Evolutionary conservation across 2,888 invertebrate species (phyloP).

Genomic region (Macrostomum cliftonense): DNA sequence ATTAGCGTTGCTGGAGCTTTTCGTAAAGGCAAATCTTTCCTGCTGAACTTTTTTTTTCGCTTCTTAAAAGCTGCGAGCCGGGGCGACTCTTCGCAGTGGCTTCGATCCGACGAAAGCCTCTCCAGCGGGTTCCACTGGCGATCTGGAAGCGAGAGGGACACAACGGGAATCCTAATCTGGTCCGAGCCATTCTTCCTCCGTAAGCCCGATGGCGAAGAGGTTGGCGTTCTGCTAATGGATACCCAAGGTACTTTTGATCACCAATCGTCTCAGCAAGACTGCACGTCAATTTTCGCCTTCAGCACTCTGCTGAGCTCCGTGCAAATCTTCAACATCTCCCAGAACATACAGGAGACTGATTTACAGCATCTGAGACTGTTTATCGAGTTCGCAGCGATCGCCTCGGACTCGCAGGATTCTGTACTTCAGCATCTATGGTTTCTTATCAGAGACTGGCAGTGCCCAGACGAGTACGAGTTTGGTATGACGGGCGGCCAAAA

Average conservation of each 20-base stretch:
- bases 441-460: constrained; percentile 65
- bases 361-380: constrained; percentile 75
- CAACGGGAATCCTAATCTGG: constrained; percentile 89
- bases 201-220: constrained; percentile 42
- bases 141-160: constrained; percentile 83
- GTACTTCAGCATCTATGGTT: constrained; percentile 43
- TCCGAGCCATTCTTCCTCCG: constrained; percentile 60
- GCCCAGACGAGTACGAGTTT: constrained; percentile 74
- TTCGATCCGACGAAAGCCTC: constrained; percentile 55
- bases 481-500: constrained; percentile 70
- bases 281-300: constrained; percentile 89
- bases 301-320: constrained; percentile 95
- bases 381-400: constrained; percentile 90
- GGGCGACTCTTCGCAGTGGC: constrained; percentile 47
- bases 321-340: constrained; percentile 69
- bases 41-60: constrained; percentile 83
- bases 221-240: constrained; percentile 73
- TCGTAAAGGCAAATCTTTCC: constrained; percentile 88
- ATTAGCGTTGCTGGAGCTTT: constrained; percentile 95
- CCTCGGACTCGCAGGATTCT: constrained; percentile 70
- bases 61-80: constrained; percentile 56
- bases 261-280: constrained; percentile 85
- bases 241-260: constrained; percentile 86
- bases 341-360: constrained; percentile 94
- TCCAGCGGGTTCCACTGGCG: constrained; percentile 80